Evolutionary conservation across 2,113 vertebrate genomes (phyloP), one percentile per base, ranked within the genome.

Genomic region (Ceyx cyanopectus): DNA sequence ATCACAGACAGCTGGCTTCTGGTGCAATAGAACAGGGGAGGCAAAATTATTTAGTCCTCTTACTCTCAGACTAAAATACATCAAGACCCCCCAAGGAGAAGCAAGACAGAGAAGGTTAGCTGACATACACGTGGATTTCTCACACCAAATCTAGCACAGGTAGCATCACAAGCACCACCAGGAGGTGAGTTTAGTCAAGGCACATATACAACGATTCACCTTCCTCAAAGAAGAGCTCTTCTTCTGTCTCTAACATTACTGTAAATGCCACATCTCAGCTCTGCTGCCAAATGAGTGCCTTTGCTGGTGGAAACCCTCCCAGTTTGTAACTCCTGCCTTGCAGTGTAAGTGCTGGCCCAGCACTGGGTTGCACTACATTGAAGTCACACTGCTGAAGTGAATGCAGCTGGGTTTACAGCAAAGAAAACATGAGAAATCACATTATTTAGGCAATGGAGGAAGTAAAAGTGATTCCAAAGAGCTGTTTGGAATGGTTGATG

Each of bases 351-450:
- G 68, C 16, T 72, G 30, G 20, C 40, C 61, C 22, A 6, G 32
- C 21, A 1, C 0, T 40, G 22, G 19, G 26, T 18, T 43, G 12
- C 77, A 77, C 41, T 57, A 37, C 0, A 2, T 30, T 0, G 0
- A 56, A 56, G 34, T 48, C 58, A 50, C 5, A 3, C 50, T 43
- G n/a, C 41, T 81, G 78, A 78, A 72, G 84, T 34, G 32, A 68
- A 40, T 21, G n/a, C 32, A 22, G 73, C 29, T 62, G 34, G 10
- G 60, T 70, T 90, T 69, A 43, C 73, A 77, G 56, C 46, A 70
- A 20, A 14, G 62, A 67, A 65, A 72, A 70, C 18, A 21, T 53
- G 41, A 86, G 45, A 26, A 92, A 23, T 37, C 43, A 57, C 34
- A 19, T 83, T 81, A 65, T 61, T 89, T 67, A 37, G 53, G 54